A percentile compares a stretch with the other conserved stretches of the same genome.
Evolutionary conservation across 2,113 vertebrate genomes (phyloP).

Genomic region (Ia io): DNA sequence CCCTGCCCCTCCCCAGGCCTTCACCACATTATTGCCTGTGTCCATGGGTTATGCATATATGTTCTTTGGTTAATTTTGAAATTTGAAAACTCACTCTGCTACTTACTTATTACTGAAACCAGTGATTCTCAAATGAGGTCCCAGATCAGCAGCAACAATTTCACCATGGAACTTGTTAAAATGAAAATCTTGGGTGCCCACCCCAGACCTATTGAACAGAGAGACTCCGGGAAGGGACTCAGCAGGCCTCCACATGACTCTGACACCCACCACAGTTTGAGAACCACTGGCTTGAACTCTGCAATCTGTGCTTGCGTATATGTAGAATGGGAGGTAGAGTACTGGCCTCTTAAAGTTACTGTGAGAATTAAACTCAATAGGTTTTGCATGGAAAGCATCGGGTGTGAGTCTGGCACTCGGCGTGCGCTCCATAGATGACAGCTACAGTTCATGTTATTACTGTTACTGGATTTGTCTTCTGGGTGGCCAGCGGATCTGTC

Average conservation of each 20-base stretch:
- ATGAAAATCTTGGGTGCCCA: background rate
- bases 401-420: background rate
- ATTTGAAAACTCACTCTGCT: background rate
- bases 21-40: too few species aligned
- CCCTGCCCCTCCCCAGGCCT: too few species aligned
- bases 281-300: background rate
- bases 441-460: background rate
- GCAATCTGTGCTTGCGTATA: background rate
- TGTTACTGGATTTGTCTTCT: slow-evolving; percentile 32
- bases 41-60: too few species aligned
- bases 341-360: background rate
- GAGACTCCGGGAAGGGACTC: background rate
- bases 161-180: background rate
- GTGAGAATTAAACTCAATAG: background rate
- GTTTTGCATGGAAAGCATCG: background rate
- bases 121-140: background rate
- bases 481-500: background rate
- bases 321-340: background rate
- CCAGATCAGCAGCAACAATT: too few species aligned
- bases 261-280: background rate
- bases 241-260: background rate
- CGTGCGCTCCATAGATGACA: background rate
- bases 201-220: background rate
- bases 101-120: background rate
- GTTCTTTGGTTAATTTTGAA: background rate